Evolutionary conservation across 2,888 invertebrate species (phyloP).

Genomic region (Drosophila lacicola): DNA sequence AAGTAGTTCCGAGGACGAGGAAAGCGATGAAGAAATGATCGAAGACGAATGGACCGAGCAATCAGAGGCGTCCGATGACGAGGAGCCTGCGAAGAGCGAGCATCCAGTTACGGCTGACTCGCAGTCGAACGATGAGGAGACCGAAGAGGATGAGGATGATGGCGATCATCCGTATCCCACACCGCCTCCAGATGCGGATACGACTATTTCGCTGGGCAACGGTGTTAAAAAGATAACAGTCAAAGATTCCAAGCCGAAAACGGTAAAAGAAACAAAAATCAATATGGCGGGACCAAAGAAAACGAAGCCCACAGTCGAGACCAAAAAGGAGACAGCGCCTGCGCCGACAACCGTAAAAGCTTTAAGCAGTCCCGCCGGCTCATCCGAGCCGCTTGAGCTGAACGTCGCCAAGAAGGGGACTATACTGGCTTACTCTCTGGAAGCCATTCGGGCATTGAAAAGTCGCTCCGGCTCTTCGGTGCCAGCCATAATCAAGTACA

Average conservation of each 20-base stretch:
- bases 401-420: background rate
- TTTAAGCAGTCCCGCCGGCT: no score
- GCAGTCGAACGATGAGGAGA: background rate
- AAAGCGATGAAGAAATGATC: background rate
- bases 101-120: background rate
- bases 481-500: conserved; percentile 24
- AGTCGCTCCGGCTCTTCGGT: conserved; percentile 38
- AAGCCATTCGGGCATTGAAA: conserved; percentile 11
- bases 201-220: background rate
- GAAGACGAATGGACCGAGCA: background rate
- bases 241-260: background rate
- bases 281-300: background rate
- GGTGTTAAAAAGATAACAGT: background rate
- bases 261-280: background rate
- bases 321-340: no score
- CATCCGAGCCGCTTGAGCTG: background rate
- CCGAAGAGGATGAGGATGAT: background rate
- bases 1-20: background rate
- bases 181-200: conserved; percentile 9
- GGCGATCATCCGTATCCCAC: conserved; percentile 14
- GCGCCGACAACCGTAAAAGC: no score
- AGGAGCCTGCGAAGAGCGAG: background rate
- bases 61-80: background rate
- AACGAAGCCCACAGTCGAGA: background rate
- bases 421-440: background rate